These are phyloP conservation scores for Nothoprocta pentlandii DNA, from an alignment of 2,113 vertebrate genomes.

Conservation along the genomic window DNA sequence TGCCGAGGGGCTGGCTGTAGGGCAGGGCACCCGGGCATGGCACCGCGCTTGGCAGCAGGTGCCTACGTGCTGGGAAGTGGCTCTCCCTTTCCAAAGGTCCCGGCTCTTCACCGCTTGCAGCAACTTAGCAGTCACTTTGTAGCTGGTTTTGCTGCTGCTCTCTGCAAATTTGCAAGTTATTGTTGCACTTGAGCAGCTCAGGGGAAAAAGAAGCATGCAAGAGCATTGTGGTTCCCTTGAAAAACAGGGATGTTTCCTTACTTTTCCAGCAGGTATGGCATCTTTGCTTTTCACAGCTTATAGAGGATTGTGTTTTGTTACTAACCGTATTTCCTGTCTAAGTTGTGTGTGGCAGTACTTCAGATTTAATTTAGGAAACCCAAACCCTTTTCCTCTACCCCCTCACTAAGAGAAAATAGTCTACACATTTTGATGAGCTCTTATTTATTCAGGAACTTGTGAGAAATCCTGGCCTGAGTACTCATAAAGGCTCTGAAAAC, in stretches of 20 bases:
- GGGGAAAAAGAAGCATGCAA: slow-evolving; percentile 2
- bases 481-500: neutral
- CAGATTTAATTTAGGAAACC: neutral
- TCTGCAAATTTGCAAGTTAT: neutral
- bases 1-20: accelerated
- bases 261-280: neutral
- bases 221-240: slow-evolving; percentile 53
- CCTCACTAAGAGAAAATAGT: slow-evolving; percentile 11
- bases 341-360: neutral
- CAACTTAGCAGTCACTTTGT: slow-evolving; percentile 6
- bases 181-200: slow-evolving; percentile 32
- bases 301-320: neutral
- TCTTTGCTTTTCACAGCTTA: neutral
- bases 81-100: slow-evolving; percentile 44
- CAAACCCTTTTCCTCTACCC: neutral
- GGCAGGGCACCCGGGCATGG: neutral
- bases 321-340: neutral
- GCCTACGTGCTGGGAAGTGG: neutral
- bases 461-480: slow-evolving; percentile 3
- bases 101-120: slow-evolving; percentile 54
- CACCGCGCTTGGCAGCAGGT: neutral
- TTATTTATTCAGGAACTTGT: slow-evolving; percentile 5
- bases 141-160: neutral
- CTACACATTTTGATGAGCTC: slow-evolving; percentile 25
- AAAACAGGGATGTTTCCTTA: neutral